Base-by-base conservation (phyloP, 2,888 invertebrate genomes). In the Epiblema foenella region DNA sequence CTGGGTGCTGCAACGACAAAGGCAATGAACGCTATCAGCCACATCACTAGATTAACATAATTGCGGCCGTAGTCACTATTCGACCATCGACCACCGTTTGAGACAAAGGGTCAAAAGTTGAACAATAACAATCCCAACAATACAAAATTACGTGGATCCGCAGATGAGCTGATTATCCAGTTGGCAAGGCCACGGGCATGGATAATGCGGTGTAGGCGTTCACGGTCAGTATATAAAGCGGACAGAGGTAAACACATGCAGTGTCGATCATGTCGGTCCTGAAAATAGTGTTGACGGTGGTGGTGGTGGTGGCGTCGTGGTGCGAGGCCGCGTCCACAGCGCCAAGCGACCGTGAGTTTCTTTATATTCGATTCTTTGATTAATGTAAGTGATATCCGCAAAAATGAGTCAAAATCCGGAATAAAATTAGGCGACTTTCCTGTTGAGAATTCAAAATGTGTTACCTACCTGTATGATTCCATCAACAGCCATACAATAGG, bases 191-290 rank as follows among this genome's bases (percentile, higher is more conserved):
- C 88, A 85, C 84, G 82, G 80, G 85, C 82, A 82, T 78, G 79
- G 80, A 78, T 89, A 89, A 90, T 88, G 84, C 81, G 81, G 76
- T 73, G 92, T 92, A 88, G 91, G 91, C 85, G 87, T 84, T 77
- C 86, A 89, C 81, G 87, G 88, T 81, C 89, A 82, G 33, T 91
- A 92, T 91, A 92, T 90, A 91, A 87, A 85, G 87, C 86, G 78
- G 84, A 79, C 87, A 80, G 78, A 76, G 82, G 81, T 81, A 82
- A 86, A 82, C 78, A 79, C 78, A 82, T 82, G 81, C 83, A 85
- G 85, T 86, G 80, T 79, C 79, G 79, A 82, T 20, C 78, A 91
- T 92, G 91, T 80, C 80, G 77, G 78, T 77, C 74, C 77, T 83
- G 73, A 81, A 77, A 75, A 74, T 82, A 81, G 76, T 90, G 84